These are phyloP conservation scores for Drosophila cardini DNA, from an alignment of 1,140 invertebrate genomes.

Conservation along the genomic window DNA sequence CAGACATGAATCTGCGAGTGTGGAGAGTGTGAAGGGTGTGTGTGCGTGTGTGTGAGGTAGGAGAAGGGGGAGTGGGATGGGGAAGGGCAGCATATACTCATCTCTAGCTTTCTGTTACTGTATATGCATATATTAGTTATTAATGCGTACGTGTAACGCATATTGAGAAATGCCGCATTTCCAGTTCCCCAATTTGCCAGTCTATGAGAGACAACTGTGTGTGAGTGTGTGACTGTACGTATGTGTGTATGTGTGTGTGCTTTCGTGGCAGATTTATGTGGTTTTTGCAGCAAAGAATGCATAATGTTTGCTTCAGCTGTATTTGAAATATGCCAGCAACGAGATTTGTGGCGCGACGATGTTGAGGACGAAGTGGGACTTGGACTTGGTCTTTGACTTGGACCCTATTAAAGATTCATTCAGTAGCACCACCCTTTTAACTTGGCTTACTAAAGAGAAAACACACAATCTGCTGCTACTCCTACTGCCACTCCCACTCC, in stretches of 20 bases:
- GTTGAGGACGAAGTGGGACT: slow-evolving; percentile 1
- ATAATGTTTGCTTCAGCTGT: slow-evolving; percentile 67
- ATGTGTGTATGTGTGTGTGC: slow-evolving; percentile 28
- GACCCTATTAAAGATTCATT: slow-evolving; percentile 78
- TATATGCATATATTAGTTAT: slow-evolving; percentile 83
- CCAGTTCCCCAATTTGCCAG: slow-evolving; percentile 63
- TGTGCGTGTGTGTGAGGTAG: not conserved
- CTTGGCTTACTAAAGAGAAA: slow-evolving; percentile 21
- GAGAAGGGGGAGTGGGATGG: not conserved
- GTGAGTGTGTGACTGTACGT: slow-evolving; percentile 1
- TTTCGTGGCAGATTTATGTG: slow-evolving; percentile 77
- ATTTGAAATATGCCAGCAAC: slow-evolving; percentile 64
- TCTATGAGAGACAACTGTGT: slow-evolving; percentile 35
- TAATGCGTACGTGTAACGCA: slow-evolving; percentile 81
- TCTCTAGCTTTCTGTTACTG: slow-evolving; percentile 63
- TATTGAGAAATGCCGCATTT: slow-evolving; percentile 73
- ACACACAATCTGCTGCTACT: slow-evolving; percentile 24
- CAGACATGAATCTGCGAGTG: slow-evolving; percentile 35
- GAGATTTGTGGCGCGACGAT: slow-evolving; percentile 71
- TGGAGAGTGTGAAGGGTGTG: not conserved
- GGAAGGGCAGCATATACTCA: slow-evolving; percentile 17
- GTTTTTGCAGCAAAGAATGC: slow-evolving; percentile 81
- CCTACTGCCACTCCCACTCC: slow-evolving; percentile 32
- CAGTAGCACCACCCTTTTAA: slow-evolving; percentile 60
- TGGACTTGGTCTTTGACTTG: slow-evolving; percentile 51